Conservation (phyloP, 1,140 invertebrate species). For the Tetramorium alpestre region DNA sequence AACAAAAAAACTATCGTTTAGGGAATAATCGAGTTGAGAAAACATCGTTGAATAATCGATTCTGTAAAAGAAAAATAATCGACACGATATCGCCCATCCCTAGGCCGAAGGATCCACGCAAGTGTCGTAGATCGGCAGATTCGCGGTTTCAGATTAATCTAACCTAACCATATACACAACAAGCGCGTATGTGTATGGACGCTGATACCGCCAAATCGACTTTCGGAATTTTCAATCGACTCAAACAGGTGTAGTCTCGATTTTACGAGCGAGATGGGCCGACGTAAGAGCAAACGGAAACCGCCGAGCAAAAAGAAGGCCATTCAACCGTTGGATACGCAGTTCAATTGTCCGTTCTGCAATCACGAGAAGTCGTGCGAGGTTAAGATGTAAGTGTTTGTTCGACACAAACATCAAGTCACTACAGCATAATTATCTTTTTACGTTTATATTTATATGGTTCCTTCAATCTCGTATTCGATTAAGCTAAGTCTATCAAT, state of each 20-base stretch:
- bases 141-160: not conserved
- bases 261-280: slow-evolving; percentile 90
- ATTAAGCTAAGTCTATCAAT: not conserved
- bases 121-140: not conserved
- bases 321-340: slow-evolving; percentile 96
- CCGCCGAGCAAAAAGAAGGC: slow-evolving; percentile 97
- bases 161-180: not conserved
- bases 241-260: not conserved
- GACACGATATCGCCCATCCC: no score
- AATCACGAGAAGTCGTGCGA: slow-evolving; percentile 99
- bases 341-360: slow-evolving; percentile 99
- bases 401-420: not conserved
- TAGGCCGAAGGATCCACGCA: no score
- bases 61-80: no score
- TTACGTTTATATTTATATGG: not conserved
- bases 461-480: not conserved
- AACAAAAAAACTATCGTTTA: no score
- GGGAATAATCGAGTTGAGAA: no score
- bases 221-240: not conserved
- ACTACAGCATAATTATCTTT: not conserved
- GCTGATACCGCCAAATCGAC: not conserved
- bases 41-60: no score
- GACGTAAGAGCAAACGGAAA: slow-evolving; percentile 98
- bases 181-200: not conserved
- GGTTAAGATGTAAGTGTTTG: slow-evolving; percentile 97